These are phyloP conservation scores for Echinarachnius parma DNA, from an alignment of 53 echinoderm and acorn worm species.

Conservation along the genomic window DNA sequence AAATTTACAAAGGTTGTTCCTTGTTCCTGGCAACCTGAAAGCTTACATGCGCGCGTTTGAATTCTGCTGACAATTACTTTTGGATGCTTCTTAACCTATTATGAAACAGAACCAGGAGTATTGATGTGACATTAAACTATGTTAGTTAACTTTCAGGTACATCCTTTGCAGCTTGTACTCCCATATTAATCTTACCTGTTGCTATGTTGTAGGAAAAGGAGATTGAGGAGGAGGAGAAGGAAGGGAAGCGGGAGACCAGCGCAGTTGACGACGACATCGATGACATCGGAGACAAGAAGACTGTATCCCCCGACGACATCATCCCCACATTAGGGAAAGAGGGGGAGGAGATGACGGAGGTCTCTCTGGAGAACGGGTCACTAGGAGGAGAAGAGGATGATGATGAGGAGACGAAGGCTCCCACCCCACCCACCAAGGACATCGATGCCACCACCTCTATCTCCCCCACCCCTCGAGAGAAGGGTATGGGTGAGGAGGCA, in stretches of 20 bases:
- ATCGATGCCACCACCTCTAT: conserved; percentile 6
- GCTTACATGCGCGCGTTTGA: too few species aligned
- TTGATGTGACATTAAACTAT: too few species aligned
- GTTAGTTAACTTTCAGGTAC: too few species aligned
- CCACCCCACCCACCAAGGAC: conserved; percentile 41
- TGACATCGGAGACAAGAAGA: conserved; percentile 29
- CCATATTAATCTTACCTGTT: too few species aligned
- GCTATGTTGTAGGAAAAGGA: conserved; percentile 18
- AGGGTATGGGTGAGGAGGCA: conserved; percentile 16
- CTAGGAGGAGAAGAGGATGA: conserved; percentile 11
- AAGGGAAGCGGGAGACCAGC: conserved; percentile 5
- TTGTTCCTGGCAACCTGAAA: too few species aligned
- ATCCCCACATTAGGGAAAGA: conserved; percentile 30
- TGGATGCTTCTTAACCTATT: too few species aligned
- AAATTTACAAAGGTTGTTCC: too few species aligned
- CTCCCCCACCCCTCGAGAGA: neutral
- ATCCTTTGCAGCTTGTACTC: too few species aligned
- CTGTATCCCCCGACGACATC: conserved; percentile 13
- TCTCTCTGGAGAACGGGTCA: conserved; percentile 40
- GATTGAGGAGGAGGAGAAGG: conserved; percentile 24
- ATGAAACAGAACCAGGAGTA: too few species aligned
- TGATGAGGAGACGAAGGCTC: conserved; percentile 35
- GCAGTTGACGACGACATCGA: conserved; percentile 1
- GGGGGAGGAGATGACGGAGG: conserved; percentile 30
- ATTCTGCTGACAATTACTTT: too few species aligned